Evolutionary conservation across 1,140 invertebrate genomes (phyloP).

Genomic region (Drosophila rufa): DNA sequence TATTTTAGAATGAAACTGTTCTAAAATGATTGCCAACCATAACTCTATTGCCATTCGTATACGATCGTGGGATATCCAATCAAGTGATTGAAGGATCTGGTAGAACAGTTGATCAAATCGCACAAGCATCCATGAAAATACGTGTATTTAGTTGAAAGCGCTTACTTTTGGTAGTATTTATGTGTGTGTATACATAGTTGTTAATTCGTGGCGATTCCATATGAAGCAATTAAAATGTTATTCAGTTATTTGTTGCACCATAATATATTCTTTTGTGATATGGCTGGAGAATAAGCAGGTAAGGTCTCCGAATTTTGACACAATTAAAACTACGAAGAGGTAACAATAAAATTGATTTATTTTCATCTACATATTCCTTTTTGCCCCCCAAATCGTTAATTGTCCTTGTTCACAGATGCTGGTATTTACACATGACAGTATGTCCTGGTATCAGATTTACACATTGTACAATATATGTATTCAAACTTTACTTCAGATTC

Average conservation of each 20-base stretch:
- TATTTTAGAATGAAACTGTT: slow-evolving; percentile 7
- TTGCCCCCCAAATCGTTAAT: slow-evolving; percentile 20
- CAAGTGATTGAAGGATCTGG: slow-evolving; percentile 3
- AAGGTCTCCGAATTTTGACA: not conserved
- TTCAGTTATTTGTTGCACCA: slow-evolving; percentile 54
- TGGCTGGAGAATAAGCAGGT: not conserved
- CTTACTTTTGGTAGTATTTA: slow-evolving; percentile 41
- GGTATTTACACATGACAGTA: slow-evolving; percentile 45
- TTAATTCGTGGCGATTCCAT: slow-evolving; percentile 46
- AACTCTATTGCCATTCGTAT: slow-evolving; percentile 4
- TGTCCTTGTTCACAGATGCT: slow-evolving; percentile 44
- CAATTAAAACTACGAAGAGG: not conserved
- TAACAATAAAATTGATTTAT: slow-evolving; percentile 50
- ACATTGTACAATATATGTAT: slow-evolving; percentile 29
- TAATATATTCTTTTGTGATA: not conserved
- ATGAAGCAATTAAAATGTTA: slow-evolving; percentile 51
- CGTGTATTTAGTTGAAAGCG: slow-evolving; percentile 30
- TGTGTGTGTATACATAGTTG: slow-evolving; percentile 48
- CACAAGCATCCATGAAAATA: slow-evolving; percentile 30
- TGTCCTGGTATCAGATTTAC: slow-evolving; percentile 27
- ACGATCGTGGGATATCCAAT: not conserved
- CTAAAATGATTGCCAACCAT: no score
- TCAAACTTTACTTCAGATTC: slow-evolving; percentile 29
- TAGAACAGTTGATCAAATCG: slow-evolving; percentile 21
- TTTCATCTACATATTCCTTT: slow-evolving; percentile 30